These are phyloP conservation scores for Crax fasciolata DNA, from an alignment of 2,797 vertebrate species.

Conservation along the genomic window DNA sequence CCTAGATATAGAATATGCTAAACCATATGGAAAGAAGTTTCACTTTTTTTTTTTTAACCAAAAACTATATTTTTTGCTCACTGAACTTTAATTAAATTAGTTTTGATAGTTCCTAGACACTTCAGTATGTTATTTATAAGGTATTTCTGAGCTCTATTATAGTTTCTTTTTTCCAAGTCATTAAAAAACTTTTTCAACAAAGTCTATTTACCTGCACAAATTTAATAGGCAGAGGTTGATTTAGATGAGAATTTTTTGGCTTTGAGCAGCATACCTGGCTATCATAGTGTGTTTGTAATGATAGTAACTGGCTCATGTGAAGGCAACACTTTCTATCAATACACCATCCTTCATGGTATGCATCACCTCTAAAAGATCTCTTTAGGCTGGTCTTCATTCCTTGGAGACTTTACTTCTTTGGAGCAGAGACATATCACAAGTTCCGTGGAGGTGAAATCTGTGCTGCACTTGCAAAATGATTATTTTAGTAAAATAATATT, in stretches of 20 bases:
- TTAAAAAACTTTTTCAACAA: neutral
- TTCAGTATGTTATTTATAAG: neutral
- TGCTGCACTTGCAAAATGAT: neutral
- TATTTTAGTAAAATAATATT: neutral
- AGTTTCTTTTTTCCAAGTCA: neutral
- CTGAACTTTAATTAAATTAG: neutral
- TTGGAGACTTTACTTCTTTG: neutral
- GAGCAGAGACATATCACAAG: neutral
- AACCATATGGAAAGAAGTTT: slow-evolving; percentile 61
- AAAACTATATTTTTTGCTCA: neutral
- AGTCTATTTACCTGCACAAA: neutral
- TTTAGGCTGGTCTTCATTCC: neutral
- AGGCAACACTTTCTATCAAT: neutral
- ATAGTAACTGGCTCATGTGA: neutral
- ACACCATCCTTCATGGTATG: neutral
- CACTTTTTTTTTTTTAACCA: neutral
- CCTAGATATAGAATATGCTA: slow-evolving; percentile 40
- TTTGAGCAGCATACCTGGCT: neutral
- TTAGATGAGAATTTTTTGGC: neutral
- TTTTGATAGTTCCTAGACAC: neutral
- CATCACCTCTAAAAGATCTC: neutral
- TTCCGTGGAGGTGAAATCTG: neutral
- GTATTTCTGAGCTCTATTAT: neutral
- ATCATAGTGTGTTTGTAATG: neutral
- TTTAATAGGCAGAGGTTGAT: neutral